Conservation (phyloP, 2,888 invertebrate species). For the Thalpophila matura region DNA sequence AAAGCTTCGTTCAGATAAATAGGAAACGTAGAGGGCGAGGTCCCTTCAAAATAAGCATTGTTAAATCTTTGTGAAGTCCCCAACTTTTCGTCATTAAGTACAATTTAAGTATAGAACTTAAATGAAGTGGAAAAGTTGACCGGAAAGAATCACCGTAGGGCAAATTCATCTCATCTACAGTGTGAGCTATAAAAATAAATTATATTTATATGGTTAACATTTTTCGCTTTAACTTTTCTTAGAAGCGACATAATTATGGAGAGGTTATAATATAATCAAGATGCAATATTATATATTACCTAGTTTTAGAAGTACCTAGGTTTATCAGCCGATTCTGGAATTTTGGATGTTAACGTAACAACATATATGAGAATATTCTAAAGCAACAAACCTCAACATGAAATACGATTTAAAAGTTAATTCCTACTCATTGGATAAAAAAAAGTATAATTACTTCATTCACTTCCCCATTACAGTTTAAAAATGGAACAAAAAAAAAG, state of each 20-base stretch:
- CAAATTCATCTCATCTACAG: conserved; percentile 62
- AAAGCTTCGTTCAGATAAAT: conserved; percentile 78
- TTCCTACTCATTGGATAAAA: conserved; percentile 18
- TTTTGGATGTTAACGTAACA: no score
- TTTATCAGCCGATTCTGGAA: neutral
- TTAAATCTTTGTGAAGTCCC: conserved; percentile 88
- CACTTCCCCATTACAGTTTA: conserved; percentile 29
- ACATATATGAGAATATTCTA: neutral
- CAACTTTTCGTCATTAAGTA: conserved; percentile 88
- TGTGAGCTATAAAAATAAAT: conserved; percentile 57
- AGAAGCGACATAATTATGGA: neutral
- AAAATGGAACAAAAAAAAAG: conserved; percentile 46
- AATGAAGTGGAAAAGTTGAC: conserved; percentile 90
- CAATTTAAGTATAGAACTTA: conserved; percentile 89
- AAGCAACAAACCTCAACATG: conserved; percentile 2
- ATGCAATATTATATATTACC: no score
- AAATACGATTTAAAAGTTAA: conserved; percentile 1
- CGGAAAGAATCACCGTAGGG: conserved; percentile 76
- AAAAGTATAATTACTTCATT: conserved; percentile 46
- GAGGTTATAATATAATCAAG: no score
- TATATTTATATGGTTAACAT: conserved; percentile 28
- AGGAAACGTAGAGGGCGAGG: conserved; percentile 76
- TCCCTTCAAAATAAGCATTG: conserved; percentile 88
- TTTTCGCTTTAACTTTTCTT: conserved; percentile 20
- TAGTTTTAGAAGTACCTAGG: no score